A percentile compares a stretch with the other conserved stretches of the same genome.
These are phyloP conservation scores for Piliocolobus tephrosceles DNA, from an alignment of 2,113 vertebrate species.

Conservation along the genomic window DNA sequence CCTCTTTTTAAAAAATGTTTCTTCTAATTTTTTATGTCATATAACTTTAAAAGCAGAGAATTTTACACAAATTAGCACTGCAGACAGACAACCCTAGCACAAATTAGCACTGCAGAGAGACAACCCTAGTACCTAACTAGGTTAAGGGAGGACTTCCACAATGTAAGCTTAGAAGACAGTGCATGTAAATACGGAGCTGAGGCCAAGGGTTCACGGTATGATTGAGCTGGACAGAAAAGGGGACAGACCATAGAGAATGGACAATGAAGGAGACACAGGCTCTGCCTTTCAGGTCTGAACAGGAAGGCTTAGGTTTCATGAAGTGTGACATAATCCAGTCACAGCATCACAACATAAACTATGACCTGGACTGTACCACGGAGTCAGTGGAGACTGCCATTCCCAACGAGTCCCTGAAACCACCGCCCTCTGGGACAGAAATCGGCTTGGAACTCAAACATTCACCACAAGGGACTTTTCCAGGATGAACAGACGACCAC, in stretches of 20 bases:
- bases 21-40: neutral
- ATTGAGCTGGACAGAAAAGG: too few relatives aligned
- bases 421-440: neutral
- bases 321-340: neutral
- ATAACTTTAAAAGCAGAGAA: neutral
- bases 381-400: neutral
- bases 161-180: too few relatives aligned
- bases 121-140: neutral
- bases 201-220: accelerated
- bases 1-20: too few relatives aligned
- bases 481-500: neutral
- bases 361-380: neutral
- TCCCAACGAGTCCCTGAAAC: neutral
- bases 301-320: neutral
- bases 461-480: neutral
- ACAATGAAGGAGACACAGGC: neutral
- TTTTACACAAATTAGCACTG: neutral
- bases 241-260: neutral
- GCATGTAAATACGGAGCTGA: neutral
- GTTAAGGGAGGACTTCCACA: neutral
- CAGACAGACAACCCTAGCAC: neutral
- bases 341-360: neutral
- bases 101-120: neutral
- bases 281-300: neutral
- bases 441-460: neutral